Base-by-base conservation (phyloP, 2,888 invertebrate genomes). In the Drosophila infuscata region DNA sequence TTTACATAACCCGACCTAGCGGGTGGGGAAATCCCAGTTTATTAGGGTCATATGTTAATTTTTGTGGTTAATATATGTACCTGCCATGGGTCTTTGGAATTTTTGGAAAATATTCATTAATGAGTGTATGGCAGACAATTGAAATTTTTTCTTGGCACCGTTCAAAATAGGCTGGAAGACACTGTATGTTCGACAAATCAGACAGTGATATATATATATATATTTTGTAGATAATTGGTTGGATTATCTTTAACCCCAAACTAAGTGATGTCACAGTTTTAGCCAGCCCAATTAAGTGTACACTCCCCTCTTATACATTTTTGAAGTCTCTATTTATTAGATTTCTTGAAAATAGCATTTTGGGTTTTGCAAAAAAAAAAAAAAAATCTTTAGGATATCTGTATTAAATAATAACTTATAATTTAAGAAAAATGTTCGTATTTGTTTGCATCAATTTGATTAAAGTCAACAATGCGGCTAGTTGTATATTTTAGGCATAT, bases 271-370 rank as follows among this genome's bases (percentile, higher is more conserved):
- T 20, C 11, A n/a, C n/a, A 3, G 3, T 38, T 38, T 17, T n/a
- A 9, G 41, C n/a, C 41, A 41, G 25, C 20, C 46, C 15, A 2
- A 25, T 29, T 4, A 15, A 20, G 15, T 20, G 3, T 2, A 25
- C 25, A 25, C 25, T 25, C 25, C 4, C 25, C 4, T 15, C 9
- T 25, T 25, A 3, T 78, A 69, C 72, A 76, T 79, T 81, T 79
- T 72, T 68, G 72, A 80, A 78, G 66, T 79, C 63, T 72, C 59
- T 79, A 69, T 79, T 79, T 80, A 79, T 79, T 81, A 77, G 70
- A 68, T 73, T 79, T 81, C 73, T 70, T 81, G 70, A 79, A 81
- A 73, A 79, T 81, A 79, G 79, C 81, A 77, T 70, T 70, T 81
- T 68, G 62, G 79, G 69, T 63, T 80, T 67, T 56, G 49, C 51